Evolutionary conservation across 2,113 vertebrate species (phyloP).

Genomic region (Cichladusa arquata): DNA sequence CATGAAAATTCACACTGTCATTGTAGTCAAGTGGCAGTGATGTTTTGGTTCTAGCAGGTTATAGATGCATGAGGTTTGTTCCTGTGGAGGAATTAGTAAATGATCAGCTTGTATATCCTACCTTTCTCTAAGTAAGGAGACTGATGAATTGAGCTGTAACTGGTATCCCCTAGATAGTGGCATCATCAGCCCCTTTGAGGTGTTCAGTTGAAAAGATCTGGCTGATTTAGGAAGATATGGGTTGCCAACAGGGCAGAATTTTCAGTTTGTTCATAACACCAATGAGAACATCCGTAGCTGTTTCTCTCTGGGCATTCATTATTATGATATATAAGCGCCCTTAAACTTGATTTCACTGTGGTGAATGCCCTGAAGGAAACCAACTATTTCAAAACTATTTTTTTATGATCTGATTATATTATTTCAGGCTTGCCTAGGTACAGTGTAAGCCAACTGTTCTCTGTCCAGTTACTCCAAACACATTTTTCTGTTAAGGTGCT

Average conservation of each 20-base stretch:
- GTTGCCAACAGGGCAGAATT: not conserved
- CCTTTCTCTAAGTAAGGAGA: not conserved
- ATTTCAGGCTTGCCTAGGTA: not conserved
- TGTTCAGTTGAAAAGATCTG: not conserved
- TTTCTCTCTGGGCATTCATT: not conserved
- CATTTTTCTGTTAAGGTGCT: not conserved
- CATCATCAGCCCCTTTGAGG: not conserved
- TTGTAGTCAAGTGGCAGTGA: not conserved
- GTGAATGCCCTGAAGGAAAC: not conserved
- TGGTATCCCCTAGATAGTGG: not conserved
- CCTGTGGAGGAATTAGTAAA: not conserved
- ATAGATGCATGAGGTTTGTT: not conserved
- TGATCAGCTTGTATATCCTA: not conserved
- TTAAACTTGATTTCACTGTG: not conserved
- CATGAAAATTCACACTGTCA: not conserved
- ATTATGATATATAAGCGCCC: not conserved
- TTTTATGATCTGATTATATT: not conserved
- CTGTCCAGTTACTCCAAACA: not conserved
- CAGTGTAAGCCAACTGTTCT: not conserved
- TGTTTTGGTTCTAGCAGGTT: not conserved
- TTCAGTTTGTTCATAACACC: not conserved
- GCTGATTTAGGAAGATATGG: not conserved
- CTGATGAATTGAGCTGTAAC: not conserved
- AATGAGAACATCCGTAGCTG: not conserved
- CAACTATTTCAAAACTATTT: not conserved